phyloP scores from a whole-genome alignment of 1,140 invertebrate species.

The Oedothorax gibbosus region DNA sequence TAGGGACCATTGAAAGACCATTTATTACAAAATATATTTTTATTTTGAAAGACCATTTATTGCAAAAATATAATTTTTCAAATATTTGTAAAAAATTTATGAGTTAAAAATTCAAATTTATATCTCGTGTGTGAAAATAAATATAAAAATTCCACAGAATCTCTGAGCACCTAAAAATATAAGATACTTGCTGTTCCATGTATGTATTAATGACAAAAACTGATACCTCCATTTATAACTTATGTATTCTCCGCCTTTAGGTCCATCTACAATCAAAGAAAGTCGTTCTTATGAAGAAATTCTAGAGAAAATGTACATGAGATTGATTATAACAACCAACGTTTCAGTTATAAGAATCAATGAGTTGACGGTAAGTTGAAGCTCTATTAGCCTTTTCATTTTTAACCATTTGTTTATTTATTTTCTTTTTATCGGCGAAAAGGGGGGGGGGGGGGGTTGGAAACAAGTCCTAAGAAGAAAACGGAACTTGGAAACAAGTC shows the following conservation, averaged over 20 bases:
- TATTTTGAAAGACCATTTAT: no score
- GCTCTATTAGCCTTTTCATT: not conserved
- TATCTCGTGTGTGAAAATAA: no score
- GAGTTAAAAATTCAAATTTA: no score
- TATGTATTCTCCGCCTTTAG: not conserved
- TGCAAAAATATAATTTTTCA: no score
- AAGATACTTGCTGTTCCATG: no score
- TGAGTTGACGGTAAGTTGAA: constrained; percentile 18
- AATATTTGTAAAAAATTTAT: no score
- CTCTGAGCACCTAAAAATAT: no score
- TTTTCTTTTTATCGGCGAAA: not conserved
- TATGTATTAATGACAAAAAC: no score
- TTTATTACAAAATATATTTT: no score
- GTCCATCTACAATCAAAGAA: constrained; percentile 1
- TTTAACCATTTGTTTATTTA: not conserved
- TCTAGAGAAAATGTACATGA: constrained; percentile 5
- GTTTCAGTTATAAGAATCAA: constrained; percentile 14
- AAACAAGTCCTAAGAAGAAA: not conserved
- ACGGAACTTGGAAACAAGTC: not conserved
- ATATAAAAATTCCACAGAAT: no score
- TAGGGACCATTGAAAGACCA: no score
- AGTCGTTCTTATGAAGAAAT: constrained; percentile 6
- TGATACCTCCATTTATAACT: not conserved
- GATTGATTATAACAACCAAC: not conserved
- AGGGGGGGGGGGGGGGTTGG: not conserved